Conservation (phyloP, 1,140 invertebrate species). For the Aphelinus atriplicis region DNA sequence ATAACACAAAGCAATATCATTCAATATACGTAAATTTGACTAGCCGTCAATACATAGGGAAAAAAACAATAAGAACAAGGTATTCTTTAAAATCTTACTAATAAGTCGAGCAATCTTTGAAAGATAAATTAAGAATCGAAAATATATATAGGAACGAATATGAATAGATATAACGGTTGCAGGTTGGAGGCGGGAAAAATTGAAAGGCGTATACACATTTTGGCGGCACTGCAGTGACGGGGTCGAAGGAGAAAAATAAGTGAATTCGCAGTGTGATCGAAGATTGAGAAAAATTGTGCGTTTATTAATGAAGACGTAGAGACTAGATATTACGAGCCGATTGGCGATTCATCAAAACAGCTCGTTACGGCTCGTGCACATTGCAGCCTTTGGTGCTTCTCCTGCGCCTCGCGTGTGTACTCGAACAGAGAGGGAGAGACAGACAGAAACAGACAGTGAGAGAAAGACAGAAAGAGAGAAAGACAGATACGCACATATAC, state of each 20-base stretch:
- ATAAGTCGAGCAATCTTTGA: too few relatives aligned
- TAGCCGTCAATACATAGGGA: too few relatives aligned
- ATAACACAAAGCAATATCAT: too few relatives aligned
- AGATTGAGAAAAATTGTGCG: conserved; percentile 67
- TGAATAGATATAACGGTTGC: background rate
- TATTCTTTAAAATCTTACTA: too few relatives aligned
- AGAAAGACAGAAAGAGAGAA: too few relatives aligned
- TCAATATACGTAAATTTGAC: too few relatives aligned
- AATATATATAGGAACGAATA: too few relatives aligned
- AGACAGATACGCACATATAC: background rate
- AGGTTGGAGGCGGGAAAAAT: background rate
- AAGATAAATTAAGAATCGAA: too few relatives aligned
- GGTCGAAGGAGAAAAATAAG: conserved; percentile 52
- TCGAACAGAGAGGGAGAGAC: too few relatives aligned
- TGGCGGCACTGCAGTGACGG: background rate
- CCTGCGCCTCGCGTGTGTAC: too few relatives aligned
- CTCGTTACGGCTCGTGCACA: conserved; percentile 33
- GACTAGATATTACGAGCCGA: conserved; percentile 49
- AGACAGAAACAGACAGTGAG: too few relatives aligned
- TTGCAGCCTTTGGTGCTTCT: background rate
- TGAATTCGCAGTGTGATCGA: conserved; percentile 53
- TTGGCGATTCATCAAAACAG: conserved; percentile 37
- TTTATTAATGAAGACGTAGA: conserved; percentile 65
- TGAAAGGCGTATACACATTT: background rate
- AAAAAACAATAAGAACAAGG: too few relatives aligned